Conservation (phyloP, 2,113 vertebrate genomes). For the Toxotes chatareus region DNA sequence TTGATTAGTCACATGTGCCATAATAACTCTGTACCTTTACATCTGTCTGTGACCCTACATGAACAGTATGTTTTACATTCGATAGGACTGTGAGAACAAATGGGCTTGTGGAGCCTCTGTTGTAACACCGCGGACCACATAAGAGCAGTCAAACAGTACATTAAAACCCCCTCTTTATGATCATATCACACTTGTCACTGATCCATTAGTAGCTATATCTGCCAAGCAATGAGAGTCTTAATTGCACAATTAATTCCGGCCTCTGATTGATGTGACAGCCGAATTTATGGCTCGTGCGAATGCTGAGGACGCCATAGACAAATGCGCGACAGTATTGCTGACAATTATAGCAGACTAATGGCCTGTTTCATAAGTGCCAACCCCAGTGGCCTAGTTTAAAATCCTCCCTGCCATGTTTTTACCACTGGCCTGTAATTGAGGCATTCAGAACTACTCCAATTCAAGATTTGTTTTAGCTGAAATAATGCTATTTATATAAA, state of each 20-base stretch:
- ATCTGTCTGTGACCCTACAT: conserved; percentile 30
- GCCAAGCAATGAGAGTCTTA: conserved; percentile 85
- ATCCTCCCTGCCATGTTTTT: conserved; percentile 32
- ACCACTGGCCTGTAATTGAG: conserved; percentile 45
- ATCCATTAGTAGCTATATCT: conserved; percentile 85
- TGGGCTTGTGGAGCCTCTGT: conserved; percentile 61
- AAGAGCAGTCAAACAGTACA: conserved; percentile 86
- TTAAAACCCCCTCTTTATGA: conserved; percentile 85
- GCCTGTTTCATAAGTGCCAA: conserved; percentile 64
- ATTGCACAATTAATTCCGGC: conserved; percentile 85
- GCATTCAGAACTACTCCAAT: conserved; percentile 26
- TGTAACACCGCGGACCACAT: conserved; percentile 70
- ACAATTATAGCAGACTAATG: conserved; percentile 77
- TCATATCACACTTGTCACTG: conserved; percentile 84
- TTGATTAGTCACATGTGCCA: conserved; percentile 33
- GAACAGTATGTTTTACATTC: conserved; percentile 40
- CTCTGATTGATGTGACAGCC: conserved; percentile 82
- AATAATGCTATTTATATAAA: conserved; percentile 9
- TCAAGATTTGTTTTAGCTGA: conserved; percentile 19
- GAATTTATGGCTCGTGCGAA: conserved; percentile 76
- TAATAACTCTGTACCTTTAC: conserved; percentile 46
- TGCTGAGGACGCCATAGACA: conserved; percentile 64
- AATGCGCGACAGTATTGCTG: conserved; percentile 73
- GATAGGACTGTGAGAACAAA: conserved; percentile 56
- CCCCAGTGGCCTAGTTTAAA: conserved; percentile 56